Evolutionary conservation across 1,140 invertebrate species (phyloP).

Genomic region (Drosophila miranda): DNA sequence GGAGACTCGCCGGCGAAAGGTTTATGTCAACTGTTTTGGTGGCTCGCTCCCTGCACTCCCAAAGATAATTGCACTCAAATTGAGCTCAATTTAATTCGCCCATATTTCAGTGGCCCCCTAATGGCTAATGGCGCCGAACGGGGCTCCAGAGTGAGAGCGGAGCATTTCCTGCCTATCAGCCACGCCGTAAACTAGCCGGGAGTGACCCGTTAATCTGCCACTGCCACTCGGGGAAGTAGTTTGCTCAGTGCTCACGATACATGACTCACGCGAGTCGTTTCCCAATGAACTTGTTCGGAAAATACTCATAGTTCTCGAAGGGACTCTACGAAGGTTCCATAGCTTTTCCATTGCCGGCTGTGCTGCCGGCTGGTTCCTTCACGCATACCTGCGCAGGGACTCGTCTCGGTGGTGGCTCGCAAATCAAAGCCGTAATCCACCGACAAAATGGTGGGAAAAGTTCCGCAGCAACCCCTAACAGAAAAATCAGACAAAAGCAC

Average conservation of each 20-base stretch:
- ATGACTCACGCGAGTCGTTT: slow-evolving; percentile 23
- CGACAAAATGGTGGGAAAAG: slow-evolving; percentile 46
- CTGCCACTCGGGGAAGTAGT: slow-evolving; percentile 29
- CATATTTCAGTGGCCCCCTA: slow-evolving; percentile 49
- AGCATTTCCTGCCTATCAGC: slow-evolving; percentile 48
- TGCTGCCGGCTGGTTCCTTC: slow-evolving; percentile 54
- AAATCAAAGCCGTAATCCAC: slow-evolving; percentile 47
- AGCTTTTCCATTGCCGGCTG: slow-evolving; percentile 25
- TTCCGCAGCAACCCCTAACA: slow-evolving; percentile 61
- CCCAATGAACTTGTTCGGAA: too few relatives aligned
- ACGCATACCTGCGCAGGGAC: slow-evolving; percentile 64
- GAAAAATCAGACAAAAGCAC: slow-evolving; percentile 65
- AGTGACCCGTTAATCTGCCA: slow-evolving; percentile 35
- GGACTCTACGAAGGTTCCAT: too few relatives aligned
- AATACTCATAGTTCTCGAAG: background rate
- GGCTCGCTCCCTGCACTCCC: background rate
- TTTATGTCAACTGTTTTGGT: slow-evolving; percentile 68
- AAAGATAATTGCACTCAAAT: slow-evolving; percentile 53
- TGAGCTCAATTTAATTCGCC: slow-evolving; percentile 51
- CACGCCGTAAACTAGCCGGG: slow-evolving; percentile 31
- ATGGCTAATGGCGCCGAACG: slow-evolving; percentile 21
- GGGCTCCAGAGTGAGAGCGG: background rate
- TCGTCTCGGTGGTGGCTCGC: slow-evolving; percentile 39
- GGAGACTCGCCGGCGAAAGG: slow-evolving; percentile 56
- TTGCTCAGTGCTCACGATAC: slow-evolving; percentile 23